phyloP scores from a whole-genome alignment of 2,113 vertebrate genomes.

The Stegostoma tigrinum region DNA sequence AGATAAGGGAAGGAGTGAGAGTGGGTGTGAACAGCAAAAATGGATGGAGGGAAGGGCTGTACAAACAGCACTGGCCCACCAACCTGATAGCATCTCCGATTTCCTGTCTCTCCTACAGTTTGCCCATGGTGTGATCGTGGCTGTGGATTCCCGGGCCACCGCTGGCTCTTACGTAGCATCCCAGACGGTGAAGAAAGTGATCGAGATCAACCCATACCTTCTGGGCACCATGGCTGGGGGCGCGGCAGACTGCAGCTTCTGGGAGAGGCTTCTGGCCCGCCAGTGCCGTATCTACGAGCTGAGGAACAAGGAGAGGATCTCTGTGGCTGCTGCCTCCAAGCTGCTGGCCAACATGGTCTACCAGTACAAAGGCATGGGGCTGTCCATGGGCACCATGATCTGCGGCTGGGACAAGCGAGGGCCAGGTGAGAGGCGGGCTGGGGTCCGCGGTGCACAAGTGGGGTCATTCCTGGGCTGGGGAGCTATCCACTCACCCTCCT shows the following conservation, averaged over 20 bases:
- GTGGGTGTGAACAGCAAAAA: too few species aligned
- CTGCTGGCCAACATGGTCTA: conserved; percentile 94
- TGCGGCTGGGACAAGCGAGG: conserved; percentile 91
- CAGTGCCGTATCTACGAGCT: conserved; percentile 87
- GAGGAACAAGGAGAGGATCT: conserved; percentile 87
- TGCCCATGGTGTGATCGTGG: conserved; percentile 78
- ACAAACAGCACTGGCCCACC: too few species aligned
- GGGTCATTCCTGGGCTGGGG: too few species aligned
- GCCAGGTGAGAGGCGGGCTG: conserved; percentile 57
- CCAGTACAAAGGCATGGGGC: conserved; percentile 88
- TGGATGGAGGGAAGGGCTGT: too few species aligned
- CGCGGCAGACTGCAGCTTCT: conserved; percentile 83
- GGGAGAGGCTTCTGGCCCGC: conserved; percentile 79
- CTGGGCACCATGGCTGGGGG: conserved; percentile 88
- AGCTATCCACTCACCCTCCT: too few species aligned
- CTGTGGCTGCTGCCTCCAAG: conserved; percentile 82
- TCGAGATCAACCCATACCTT: conserved; percentile 83
- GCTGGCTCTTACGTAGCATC: conserved; percentile 81
- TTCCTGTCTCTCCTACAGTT: conserved; percentile 56
- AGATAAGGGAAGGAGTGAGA: too few species aligned
- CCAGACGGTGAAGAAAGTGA: conserved; percentile 85
- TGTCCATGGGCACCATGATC: conserved; percentile 92
- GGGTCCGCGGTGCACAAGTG: background rate
- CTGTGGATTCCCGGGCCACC: conserved; percentile 82
- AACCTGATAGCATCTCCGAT: too few species aligned